Evolutionary conservation across 2,797 vertebrate genomes (phyloP), one percentile per base, ranked within the genome.

Genomic region (Aphelocoma californica): DNA sequence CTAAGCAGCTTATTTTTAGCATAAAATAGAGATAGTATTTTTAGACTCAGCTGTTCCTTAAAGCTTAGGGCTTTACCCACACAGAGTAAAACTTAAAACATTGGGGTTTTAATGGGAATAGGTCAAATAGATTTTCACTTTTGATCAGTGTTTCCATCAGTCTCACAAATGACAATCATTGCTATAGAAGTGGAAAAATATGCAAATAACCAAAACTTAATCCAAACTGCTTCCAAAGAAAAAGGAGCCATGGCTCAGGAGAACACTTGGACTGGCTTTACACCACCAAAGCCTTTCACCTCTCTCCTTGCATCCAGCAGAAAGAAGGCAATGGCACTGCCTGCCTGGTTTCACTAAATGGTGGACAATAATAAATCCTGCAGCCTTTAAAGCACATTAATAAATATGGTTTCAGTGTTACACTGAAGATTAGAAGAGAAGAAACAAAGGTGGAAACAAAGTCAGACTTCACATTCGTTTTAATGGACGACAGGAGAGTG

Each of bases 261-360:
- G 11, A 69, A n/a, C 4, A 10, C 23, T 71, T 81, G 18, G 19
- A n/a, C 14, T 69, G 60, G 6, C 31, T 94, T 85, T 34, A 25
- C 29, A 64, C 9, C 0, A 1, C 14, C 19, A 24, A n/a, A 57
- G 38, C 23, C 18, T 73, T 54, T 0, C 2, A 11, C 12, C 18
- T 84, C 67, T 65, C 4, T 18, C 18, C 4, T 8, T 36, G 32
- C 32, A 58, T 19, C n/a, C 32, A 67, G 15, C 8, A 50, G 20
- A 31, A 62, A 81, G 21, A 42, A 81, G 31, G n/a, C 7, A 77
- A 5, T 11, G 23, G 14, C 5, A 2, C 32, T 75, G 48, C 26
- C 9, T 11, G 42, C 38, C 38, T 34, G 31, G 5, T 85, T 89
- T 81, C 66, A 45, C 29, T 62, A 48, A 79, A 65, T 4, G 3